Evolutionary conservation across 2,888 invertebrate genomes (phyloP), one percentile per base, ranked within the genome.

Genomic region (Parnassius apollo): DNA sequence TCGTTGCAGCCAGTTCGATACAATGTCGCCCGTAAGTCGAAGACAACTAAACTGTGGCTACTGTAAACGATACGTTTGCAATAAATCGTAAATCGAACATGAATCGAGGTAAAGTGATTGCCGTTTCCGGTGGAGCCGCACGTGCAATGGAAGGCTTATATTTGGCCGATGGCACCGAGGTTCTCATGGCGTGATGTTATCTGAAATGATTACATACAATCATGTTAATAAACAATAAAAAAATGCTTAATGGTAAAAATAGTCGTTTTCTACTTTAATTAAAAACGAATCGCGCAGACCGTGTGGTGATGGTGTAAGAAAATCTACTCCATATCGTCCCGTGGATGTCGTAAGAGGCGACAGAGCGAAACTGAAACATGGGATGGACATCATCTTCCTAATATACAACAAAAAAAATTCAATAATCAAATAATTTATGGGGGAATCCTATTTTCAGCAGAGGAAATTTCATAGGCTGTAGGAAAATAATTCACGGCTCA

Each of bases 181-280:
- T 64, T 65, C 63, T 55, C 59, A 67, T 78, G 81, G 87, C 88
- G 82, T 81, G 75, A 80, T 89, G 90, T 90, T 91, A 91, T 89
- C 90, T 91, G 90, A 62, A 88, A 84, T 59, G 57, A 57, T 54
- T 45, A 49, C 9, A 49, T 44, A 44, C 7, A 49, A 9, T 9
- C 9, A 13, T 8, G 7, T 49, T 49, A 13, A 13, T 12, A 2
- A 8, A 49, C 9, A 4, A 9, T 49, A 49, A 8, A 9, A 57
- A 57, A 42, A 18, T 9, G 42, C 22, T 46, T 11, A 12, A 11
- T 46, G 12, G n/a, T n/a, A n/a, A 46, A n/a, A n/a, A n/a, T 46
- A 46, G n/a, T 46, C 2, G n/a, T 46, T n/a, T 46, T 46, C 35
- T 35, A 35, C 7, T 35, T 35, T 35, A 35, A 35, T 35, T 35